A percentile compares a stretch with the other conserved stretches of the same genome.
Evolutionary conservation across 2,797 vertebrate species (phyloP).

Genomic region (Sebastes matsubarae): DNA sequence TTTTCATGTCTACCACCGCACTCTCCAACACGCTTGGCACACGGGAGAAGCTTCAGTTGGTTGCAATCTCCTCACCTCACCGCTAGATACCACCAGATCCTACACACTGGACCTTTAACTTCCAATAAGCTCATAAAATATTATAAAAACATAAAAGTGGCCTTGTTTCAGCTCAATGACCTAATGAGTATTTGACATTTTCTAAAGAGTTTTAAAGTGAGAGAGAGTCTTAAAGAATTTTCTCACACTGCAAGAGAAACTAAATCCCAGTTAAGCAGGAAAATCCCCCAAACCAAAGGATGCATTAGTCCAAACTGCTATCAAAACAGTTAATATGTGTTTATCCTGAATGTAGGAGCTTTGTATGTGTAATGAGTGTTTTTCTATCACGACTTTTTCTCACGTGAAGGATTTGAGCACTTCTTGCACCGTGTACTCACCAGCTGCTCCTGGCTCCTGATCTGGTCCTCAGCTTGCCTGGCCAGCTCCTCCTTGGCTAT

Average conservation of each 20-base stretch:
- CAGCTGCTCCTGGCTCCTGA: conserved; percentile 96
- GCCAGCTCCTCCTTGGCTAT: conserved; percentile 95
- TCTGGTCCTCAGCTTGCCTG: conserved; percentile 91
- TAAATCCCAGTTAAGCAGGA: not conserved
- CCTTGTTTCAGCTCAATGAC: not conserved
- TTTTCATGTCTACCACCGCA: too few species aligned
- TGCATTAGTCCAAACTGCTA: not conserved
- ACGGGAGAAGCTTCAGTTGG: too few species aligned
- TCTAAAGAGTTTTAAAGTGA: not conserved
- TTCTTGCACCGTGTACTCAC: conserved; percentile 76
- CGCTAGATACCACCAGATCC: too few species aligned
- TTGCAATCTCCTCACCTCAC: too few species aligned
- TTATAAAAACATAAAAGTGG: not conserved
- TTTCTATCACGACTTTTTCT: conserved; percentile 33
- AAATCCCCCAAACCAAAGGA: conserved; percentile 5
- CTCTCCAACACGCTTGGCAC: too few species aligned
- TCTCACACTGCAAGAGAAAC: not conserved
- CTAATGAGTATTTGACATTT: not conserved
- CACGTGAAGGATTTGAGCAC: conserved; percentile 25
- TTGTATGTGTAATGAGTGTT: not conserved
- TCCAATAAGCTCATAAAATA: not conserved
- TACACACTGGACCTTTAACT: not conserved
- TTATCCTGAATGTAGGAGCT: not conserved
- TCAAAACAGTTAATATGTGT: conserved; percentile 10
- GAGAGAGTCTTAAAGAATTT: not conserved